Evolutionary conservation across 2,797 vertebrate species (phyloP), one percentile per base, ranked within the genome.

Genomic region (Sebastes taczanowskii): DNA sequence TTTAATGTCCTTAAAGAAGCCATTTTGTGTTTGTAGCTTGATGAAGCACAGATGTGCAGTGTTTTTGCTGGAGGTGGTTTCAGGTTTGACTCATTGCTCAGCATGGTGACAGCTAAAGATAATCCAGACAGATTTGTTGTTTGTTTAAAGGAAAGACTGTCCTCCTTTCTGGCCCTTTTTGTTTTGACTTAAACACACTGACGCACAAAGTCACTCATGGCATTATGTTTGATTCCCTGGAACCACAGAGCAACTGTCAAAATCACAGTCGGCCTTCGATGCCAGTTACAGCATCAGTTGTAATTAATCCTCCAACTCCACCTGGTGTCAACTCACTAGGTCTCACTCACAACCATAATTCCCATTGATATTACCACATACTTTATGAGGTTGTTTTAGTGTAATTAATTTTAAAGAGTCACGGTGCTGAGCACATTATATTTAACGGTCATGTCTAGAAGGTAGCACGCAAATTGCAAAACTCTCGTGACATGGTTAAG

Each of bases 221-320:
- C 49, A 52, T 52, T n/a, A n/a, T 61, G 11, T 68, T 53, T 4
- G 53, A 38, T 69, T 65, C 25, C 6, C 38, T 72, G 8, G 18
- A 61, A n/a, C 49, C 49, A 0, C 49, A 52, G 20, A 52, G 49
- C 49, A 52, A n/a, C 49, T 52, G 49, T 52, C 49, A 52, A 52
- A 52, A n/a, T 81, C 18, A 35, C 5, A 6, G 6, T 13, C 22
- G 62, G 38, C 25, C 25, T 55, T 3, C 11, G 10, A 46, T 22
- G 5, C 59, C 2, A 1, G n/a, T 18, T 3, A 9, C 22, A n/a
- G 2, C 7, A 6, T 29, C 25, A 53, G 20, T n/a, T 68, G 38
- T n/a, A 10, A 22, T 35, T n/a, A 58, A 32, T 32, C n/a, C 71
- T 75, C 59, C 59, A 56, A n/a, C 74, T 16, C 74, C 82, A 81